Evolutionary conservation across 2,797 vertebrate species (phyloP), one percentile per base, ranked within the genome.

Genomic region (Iguana delicatissima): DNA sequence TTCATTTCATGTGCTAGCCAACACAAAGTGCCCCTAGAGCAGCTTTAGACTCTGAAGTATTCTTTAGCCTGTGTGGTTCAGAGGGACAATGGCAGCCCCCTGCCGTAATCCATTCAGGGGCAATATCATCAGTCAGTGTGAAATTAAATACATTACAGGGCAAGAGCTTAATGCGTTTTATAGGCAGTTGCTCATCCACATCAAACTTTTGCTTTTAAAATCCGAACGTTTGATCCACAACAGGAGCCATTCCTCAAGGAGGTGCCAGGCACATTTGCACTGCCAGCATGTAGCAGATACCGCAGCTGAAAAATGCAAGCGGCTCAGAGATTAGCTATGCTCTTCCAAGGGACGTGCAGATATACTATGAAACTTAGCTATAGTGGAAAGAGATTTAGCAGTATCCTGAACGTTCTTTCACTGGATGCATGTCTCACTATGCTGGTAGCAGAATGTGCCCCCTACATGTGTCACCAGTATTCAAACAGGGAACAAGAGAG

Each of bases 121-220:
- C 98, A 98, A 98, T 97, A 96, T 97, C 96, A 98, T 98, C 98
- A 98, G 97, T 97, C 98, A 98, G 98, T 98, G 98, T 98, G 98
- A 99, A 99, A 99, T 99, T 98, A 99, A 99, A 99, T 98, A 98
- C 98, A 98, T 98, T 98, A 98, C 97, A 98, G 98, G 97, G 98
- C 97, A 97, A 97, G 97, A 97, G 98, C 98, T 98, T 98, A 98
- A 98, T 98, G 98, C 95, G 95, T 98, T 99, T 98, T 98, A 98
- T 98, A 98, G 98, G 98, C 98, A 98, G 98, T 99, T 98, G 98
- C 98, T 98, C 98, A 98, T 98, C 98, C 98, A 98, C 98, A 98
- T 98, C 98, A 98, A 98, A 98, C 98, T 98, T 98, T 97, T 96
- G 97, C 97, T 98, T 98, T 98, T 98, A 97, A 98, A 98, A 98